Evolutionary conservation across 2,113 vertebrate genomes (phyloP), one percentile per base, ranked within the genome.

Genomic region (Fregetta grallaria): DNA sequence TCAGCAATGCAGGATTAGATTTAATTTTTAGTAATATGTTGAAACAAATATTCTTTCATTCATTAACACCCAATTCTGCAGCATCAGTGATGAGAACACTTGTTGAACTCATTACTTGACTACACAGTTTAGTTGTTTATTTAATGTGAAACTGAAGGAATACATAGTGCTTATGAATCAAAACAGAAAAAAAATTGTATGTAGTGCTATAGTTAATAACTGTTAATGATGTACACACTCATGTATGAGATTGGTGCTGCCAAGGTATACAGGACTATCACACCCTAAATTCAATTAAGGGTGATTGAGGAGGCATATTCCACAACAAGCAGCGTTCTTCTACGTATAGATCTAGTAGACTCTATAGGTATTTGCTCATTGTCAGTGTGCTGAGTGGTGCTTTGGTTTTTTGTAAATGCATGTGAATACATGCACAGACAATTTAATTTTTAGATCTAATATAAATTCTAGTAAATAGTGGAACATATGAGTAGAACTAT

Each of bases 171-270:
- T 55, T 61, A 15, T 21, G 22, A 49, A 53, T 75, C 8, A 11
- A 36, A 50, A 36, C 42, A n/a, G 4, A 47, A 49, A 68, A 4
- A n/a, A 22, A 38, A n/a, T n/a, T 71, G 13, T 56, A 30, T 14
- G 45, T 20, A 16, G 21, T n/a, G 50, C 25, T 70, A 21, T 32
- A 63, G 42, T 42, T 70, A n/a, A 42, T 58, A 67, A 38, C 42
- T 21, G 4, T n/a, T 88, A 18, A 49, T 42, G 40, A 7, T 66
- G 50, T 49, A 45, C 47, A 21, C 0, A 3, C 9, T 81, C 10
- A 6, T 56, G 29, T 53, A 44, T 0, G 1, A 49, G 30, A 40
- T 18, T 0, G 2, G 18, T 72, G 71, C 58, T 92, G 63, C 63
- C 42, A 5, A 44, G 21, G 50, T 36, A 50, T 62, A 84, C 3